Percentiles rank a stretch among this genome's conserved stretches.
Conservation (phyloP, 2,888 invertebrate genomes). For the Drosophila rellima region DNA sequence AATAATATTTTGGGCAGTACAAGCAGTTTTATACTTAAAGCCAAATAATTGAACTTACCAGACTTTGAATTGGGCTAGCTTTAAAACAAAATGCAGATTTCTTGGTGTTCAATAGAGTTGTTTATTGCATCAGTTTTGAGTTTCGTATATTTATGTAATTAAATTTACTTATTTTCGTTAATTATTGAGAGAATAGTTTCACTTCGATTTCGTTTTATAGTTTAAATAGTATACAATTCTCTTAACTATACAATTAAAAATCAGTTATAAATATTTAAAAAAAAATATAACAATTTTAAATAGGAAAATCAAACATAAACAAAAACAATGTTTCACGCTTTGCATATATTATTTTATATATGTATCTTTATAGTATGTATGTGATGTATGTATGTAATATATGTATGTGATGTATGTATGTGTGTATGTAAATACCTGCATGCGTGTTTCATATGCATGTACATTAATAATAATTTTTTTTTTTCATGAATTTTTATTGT, state of each 20-base stretch:
- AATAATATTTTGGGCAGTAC: no score
- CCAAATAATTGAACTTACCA: no score
- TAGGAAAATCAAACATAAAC: slow-evolving; percentile 34
- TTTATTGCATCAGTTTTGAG: slow-evolving; percentile 74
- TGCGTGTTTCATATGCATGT: slow-evolving; percentile 17
- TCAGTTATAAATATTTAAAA: slow-evolving; percentile 53
- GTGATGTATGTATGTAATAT: slow-evolving; percentile 13
- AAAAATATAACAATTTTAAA: slow-evolving; percentile 36
- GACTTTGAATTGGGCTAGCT: no score
- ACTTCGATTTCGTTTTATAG: slow-evolving; percentile 57
- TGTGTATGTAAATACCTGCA: slow-evolving; percentile 9
- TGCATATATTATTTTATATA: slow-evolving; percentile 25
- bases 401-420: slow-evolving; percentile 9
- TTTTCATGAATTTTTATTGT: slow-evolving; percentile 71
- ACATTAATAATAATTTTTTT: slow-evolving; percentile 52
- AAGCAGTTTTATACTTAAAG: no score
- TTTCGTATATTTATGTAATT: slow-evolving; percentile 76
- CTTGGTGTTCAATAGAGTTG: slow-evolving; percentile 78
- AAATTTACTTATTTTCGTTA: slow-evolving; percentile 71
- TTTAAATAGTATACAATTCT: slow-evolving; percentile 77
- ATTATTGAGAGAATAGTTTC: slow-evolving; percentile 76
- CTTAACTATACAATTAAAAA: slow-evolving; percentile 78
- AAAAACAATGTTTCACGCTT: slow-evolving; percentile 41
- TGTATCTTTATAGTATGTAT: slow-evolving; percentile 14
- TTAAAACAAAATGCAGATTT: background rate